Percentiles rank a stretch among this genome's conserved stretches.
phyloP scores from a whole-genome alignment of 2,888 invertebrate genomes.

The Cryptus viduatorius region DNA sequence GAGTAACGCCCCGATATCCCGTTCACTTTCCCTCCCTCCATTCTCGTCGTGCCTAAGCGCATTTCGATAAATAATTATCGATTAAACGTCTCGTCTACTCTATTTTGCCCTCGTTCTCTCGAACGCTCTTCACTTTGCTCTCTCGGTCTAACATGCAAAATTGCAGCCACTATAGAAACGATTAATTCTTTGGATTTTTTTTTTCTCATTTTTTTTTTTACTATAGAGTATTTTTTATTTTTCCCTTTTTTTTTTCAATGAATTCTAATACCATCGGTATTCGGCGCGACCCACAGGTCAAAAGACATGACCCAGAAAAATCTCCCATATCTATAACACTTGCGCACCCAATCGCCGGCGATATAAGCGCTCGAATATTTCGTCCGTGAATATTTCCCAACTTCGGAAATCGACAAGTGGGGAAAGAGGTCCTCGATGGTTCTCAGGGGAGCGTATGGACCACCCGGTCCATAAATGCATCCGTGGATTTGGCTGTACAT shows the following conservation, averaged over 20 bases:
- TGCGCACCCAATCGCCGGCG: background rate
- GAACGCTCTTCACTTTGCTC: slow-evolving; percentile 24
- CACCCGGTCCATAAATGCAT: slow-evolving; percentile 53
- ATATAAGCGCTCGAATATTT: slow-evolving; percentile 13
- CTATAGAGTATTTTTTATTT: background rate
- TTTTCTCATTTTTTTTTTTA: background rate
- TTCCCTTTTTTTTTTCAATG: background rate
- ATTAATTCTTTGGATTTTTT: slow-evolving; percentile 30
- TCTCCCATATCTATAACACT: background rate
- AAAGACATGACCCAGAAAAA: background rate
- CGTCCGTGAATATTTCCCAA: background rate
- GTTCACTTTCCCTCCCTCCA: slow-evolving; percentile 33
- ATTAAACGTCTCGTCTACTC: slow-evolving; percentile 59
- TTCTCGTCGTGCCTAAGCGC: slow-evolving; percentile 56
- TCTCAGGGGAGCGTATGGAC: slow-evolving; percentile 35
- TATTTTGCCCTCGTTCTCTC: slow-evolving; percentile 53
- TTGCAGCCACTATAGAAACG: slow-evolving; percentile 29
- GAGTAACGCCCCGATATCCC: slow-evolving; percentile 54
- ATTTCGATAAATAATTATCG: slow-evolving; percentile 68
- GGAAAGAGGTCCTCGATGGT: slow-evolving; percentile 27
- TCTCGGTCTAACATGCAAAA: slow-evolving; percentile 20
- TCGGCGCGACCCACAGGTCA: too few species aligned
- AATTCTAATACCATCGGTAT: background rate
- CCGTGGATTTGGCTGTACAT: slow-evolving; percentile 45
- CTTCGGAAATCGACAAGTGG: background rate